Percentiles rank a stretch among this genome's conserved stretches.
phyloP scores from a whole-genome alignment of 2,113 vertebrate genomes.

The Donacobius atricapilla region DNA sequence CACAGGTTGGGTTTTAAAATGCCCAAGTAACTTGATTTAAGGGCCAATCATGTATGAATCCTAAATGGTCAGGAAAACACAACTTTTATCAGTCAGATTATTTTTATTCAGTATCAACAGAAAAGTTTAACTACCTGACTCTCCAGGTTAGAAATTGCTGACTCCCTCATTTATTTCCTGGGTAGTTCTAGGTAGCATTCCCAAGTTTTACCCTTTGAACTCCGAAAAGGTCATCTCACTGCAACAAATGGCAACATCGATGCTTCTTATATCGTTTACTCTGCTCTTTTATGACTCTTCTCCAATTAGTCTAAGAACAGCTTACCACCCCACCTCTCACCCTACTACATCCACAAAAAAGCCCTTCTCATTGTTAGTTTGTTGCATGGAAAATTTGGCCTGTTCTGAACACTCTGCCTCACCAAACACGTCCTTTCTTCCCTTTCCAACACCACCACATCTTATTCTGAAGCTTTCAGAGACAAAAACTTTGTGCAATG shows the following conservation, averaged over 20 bases:
- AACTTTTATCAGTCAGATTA: background rate
- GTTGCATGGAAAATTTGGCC: background rate
- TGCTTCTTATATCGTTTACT: background rate
- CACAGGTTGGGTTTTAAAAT: background rate
- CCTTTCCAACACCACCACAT: background rate
- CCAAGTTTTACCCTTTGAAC: background rate
- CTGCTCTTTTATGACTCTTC: background rate
- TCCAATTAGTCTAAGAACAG: background rate
- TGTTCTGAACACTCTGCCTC: background rate
- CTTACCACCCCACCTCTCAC: background rate
- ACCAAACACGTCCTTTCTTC: background rate
- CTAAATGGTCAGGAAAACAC: background rate
- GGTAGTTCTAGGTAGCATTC: background rate
- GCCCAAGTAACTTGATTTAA: background rate
- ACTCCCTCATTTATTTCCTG: background rate
- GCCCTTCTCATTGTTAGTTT: background rate
- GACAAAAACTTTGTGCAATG: background rate
- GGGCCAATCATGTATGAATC: background rate
- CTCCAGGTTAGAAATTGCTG: background rate
- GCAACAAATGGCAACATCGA: rapidly evolving
- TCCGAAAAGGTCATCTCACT: background rate
- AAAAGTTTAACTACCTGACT: background rate
- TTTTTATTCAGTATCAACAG: background rate
- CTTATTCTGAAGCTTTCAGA: background rate
- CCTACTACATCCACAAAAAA: background rate